These are phyloP conservation scores for Hylia prasina DNA, from an alignment of 2,113 vertebrate species.

Conservation along the genomic window DNA sequence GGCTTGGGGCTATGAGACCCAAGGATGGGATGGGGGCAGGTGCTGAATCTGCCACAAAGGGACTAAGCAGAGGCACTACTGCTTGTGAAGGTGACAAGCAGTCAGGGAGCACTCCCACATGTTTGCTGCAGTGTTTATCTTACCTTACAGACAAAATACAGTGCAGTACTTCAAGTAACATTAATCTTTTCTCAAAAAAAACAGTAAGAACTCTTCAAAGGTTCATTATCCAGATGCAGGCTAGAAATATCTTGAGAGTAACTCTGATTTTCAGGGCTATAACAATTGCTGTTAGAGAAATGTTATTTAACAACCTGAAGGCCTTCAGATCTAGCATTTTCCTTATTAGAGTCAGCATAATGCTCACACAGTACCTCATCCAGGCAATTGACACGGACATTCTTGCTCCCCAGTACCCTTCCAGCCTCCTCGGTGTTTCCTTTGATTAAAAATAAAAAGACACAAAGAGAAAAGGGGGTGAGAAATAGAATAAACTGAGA, in stretches of 20 bases:
- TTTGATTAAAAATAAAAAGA: constrained; percentile 40
- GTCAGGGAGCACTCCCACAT: accelerated
- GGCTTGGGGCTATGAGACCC: not conserved
- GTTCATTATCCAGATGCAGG: not conserved
- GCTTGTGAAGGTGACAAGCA: not conserved
- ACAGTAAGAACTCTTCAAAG: not conserved
- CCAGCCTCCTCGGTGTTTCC: constrained; percentile 90
- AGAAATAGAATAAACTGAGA: not conserved
- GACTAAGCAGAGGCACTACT: not conserved
- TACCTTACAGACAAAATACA: not conserved
- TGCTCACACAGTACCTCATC: constrained; percentile 84
- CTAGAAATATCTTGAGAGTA: not conserved
- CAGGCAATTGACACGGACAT: constrained; percentile 94
- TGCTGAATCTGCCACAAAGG: not conserved
- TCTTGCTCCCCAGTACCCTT: constrained; percentile 88
- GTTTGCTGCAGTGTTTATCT: not conserved
- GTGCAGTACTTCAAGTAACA: not conserved
- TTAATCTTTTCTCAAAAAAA: not conserved
- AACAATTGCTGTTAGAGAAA: not conserved
- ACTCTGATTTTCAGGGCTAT: not conserved
- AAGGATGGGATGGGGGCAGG: not conserved
- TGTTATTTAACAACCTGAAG: not conserved
- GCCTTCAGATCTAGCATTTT: not conserved
- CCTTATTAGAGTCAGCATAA: not conserved
- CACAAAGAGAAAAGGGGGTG: not conserved